Evolutionary conservation across 2,797 vertebrate species (phyloP).

Genomic region (Gallinago nigripennis): DNA sequence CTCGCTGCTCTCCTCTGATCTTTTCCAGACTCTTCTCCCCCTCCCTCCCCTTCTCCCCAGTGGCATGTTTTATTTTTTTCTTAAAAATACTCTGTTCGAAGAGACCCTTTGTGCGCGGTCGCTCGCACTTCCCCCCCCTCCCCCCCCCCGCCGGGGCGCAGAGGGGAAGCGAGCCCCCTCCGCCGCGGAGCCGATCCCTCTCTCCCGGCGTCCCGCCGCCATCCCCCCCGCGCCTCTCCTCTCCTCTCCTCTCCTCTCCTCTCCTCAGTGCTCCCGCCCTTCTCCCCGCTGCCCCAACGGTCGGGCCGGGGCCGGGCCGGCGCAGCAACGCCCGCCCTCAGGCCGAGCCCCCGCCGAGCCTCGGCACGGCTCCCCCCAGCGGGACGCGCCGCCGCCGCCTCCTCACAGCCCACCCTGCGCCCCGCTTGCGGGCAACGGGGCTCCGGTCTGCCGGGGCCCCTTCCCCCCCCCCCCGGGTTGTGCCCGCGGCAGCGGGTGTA

Average conservation of each 20-base stretch:
- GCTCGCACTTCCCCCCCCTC: not conserved
- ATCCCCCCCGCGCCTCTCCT: not conserved
- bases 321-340: not conserved
- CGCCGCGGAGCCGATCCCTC: not conserved
- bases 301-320: not conserved
- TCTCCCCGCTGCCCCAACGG: not conserved
- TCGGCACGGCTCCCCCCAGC: not conserved
- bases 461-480: not conserved
- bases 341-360: not conserved
- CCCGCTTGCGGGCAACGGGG: not conserved
- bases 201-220: not conserved
- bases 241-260: not conserved
- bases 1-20: not conserved
- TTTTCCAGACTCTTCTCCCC: slow-evolving; percentile 13
- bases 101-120: not conserved
- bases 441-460: not conserved
- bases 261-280: not conserved
- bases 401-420: not conserved
- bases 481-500: not conserved
- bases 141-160: not conserved
- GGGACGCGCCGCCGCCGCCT: not conserved
- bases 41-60: not conserved
- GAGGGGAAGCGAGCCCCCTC: not conserved
- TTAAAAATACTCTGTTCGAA: not conserved
- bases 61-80: not conserved